These are phyloP conservation scores for Excalfactoria chinensis DNA, from an alignment of 2,113 vertebrate species.

Conservation along the genomic window DNA sequence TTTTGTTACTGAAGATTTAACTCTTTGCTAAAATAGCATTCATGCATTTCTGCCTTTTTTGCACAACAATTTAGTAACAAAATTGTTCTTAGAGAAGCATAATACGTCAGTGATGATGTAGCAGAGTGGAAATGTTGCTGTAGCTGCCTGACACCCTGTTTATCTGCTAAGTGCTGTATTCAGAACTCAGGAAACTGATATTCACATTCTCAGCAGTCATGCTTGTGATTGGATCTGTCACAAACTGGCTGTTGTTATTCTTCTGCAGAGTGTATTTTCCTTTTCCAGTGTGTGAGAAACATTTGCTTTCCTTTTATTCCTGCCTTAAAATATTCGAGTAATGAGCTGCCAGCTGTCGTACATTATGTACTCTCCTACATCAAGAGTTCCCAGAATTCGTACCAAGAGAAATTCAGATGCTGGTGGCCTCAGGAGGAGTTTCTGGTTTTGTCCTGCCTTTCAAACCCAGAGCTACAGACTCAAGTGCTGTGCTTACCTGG, in stretches of 20 bases:
- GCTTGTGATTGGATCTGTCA: rapidly evolving
- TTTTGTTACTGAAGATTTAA: constrained; percentile 6
- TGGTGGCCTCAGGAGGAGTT: neutral
- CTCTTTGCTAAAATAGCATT: neutral
- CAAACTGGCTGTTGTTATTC: neutral
- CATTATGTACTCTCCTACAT: neutral
- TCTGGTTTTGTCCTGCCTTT: neutral
- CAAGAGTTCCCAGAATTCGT: neutral
- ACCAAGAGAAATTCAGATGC: neutral
- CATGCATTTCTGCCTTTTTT: neutral
- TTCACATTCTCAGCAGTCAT: neutral
- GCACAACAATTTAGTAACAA: neutral
- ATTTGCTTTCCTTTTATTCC: neutral
- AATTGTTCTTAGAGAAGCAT: neutral
- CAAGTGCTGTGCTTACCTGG: neutral
- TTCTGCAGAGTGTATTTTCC: neutral
- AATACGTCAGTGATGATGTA: neutral
- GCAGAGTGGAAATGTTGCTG: neutral
- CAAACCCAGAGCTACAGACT: neutral
- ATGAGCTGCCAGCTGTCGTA: neutral
- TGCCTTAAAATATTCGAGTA: neutral
- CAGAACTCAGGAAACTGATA: neutral
- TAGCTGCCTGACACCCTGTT: neutral
- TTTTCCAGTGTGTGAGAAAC: neutral
- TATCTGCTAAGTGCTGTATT: neutral